These are phyloP conservation scores for Sarcophaga bullata DNA, from an alignment of 1,140 invertebrate genomes.

Conservation along the genomic window DNA sequence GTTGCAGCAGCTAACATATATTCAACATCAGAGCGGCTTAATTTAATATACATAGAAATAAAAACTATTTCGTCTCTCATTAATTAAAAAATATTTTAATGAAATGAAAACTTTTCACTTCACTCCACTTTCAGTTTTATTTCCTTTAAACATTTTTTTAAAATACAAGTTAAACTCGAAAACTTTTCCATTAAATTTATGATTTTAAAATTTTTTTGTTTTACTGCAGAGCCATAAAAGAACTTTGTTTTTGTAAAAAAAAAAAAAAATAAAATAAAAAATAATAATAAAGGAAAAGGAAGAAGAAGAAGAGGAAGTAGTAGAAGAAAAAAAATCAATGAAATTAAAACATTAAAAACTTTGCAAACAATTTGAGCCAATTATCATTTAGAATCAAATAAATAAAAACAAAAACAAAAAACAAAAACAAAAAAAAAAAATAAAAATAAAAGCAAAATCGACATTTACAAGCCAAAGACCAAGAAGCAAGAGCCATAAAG, in stretches of 20 bases:
- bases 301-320: neutral
- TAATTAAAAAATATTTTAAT: no score
- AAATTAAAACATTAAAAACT: constrained; percentile 15
- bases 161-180: no score
- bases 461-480: neutral
- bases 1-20: no score
- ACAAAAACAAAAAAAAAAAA: no score
- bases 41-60: no score
- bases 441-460: neutral
- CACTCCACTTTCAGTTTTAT: no score
- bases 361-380: neutral
- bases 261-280: neutral
- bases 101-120: no score
- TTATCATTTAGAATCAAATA: neutral
- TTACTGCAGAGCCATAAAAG: neutral
- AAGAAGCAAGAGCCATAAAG: neutral
- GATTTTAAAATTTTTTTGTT: no score
- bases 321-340: neutral
- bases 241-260: neutral
- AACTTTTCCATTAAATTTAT: no score
- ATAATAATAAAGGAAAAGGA: neutral
- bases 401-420: neutral
- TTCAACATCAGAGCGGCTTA: no score
- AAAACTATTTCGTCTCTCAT: no score
- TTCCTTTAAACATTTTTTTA: no score